Percentiles rank a stretch among this genome's conserved stretches.
Conservation (phyloP, 2,797 vertebrate genomes). For the Anguilla marmorata region DNA sequence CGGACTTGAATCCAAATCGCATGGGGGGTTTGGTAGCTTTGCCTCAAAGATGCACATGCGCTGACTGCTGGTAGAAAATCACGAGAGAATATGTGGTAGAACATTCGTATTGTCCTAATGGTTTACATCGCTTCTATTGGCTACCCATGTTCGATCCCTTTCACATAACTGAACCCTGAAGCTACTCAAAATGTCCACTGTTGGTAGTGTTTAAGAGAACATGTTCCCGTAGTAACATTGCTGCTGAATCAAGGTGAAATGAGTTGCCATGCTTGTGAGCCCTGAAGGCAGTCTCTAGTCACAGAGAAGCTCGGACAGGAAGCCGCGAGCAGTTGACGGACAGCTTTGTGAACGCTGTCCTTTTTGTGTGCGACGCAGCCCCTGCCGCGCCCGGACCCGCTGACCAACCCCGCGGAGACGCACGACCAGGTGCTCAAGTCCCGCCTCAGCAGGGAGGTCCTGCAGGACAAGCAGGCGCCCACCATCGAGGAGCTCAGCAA, state of each 20-base stretch:
- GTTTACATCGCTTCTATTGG: neutral
- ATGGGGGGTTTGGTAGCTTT: neutral
- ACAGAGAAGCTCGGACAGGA: neutral
- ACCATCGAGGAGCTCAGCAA: conserved; percentile 90
- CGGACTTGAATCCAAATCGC: neutral
- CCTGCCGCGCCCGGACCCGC: conserved; percentile 75
- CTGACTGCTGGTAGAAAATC: neutral
- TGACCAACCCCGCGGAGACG: conserved; percentile 75
- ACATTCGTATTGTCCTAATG: neutral
- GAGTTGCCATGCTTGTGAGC: neutral
- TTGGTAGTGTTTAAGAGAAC: neutral
- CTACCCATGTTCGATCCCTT: neutral
- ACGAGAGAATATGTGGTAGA: neutral
- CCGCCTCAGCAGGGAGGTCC: conserved; percentile 71
- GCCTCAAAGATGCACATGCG: neutral
- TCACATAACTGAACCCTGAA: neutral
- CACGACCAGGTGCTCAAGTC: conserved; percentile 87
- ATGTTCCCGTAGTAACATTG: neutral
- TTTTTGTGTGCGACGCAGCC: conserved; percentile 66
- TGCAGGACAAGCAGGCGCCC: conserved; percentile 64
- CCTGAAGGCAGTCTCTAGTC: neutral
- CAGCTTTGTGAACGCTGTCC: neutral
- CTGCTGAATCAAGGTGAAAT: neutral
- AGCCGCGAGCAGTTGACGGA: neutral
- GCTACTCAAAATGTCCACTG: neutral